Base-by-base conservation (phyloP, 2,888 invertebrate genomes). In the Yponomeuta cagnagella region DNA sequence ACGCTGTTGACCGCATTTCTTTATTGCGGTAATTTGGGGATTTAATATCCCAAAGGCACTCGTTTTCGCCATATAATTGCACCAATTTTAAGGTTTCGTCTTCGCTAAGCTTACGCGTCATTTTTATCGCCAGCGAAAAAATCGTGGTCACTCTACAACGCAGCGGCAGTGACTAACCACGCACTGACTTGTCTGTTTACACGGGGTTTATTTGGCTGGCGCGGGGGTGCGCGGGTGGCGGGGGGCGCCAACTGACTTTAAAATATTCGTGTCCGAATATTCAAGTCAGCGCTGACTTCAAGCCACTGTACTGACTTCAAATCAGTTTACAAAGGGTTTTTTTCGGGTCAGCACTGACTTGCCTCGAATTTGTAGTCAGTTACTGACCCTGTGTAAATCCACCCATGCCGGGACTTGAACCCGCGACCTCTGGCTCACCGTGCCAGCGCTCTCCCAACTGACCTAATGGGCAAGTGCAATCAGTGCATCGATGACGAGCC, bases 211-310 rank as follows among this genome's bases (percentile, higher is more conserved):
- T 30, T 48, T 23, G 69, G 69, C 52, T 48, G 69, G 69, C 69
- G 69, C 69, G 52, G 69, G 69, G 52, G 23, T 69, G 69, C 69
- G 69, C 69, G 69, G 69, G 69, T 69, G 30, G 69, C 48, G 69
- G 48, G 69, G 69, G 69, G 69, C 69, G 69, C 69, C 69, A 48
- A 69, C 69, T 69, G 69, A 48, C 69, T 48, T 69, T 48, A 69
- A 69, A 69, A 69, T 69, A 69, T 69, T 69, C 69, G 66, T 30
- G 31, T 66, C n/a, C 10, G 63, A 10, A 63, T 63, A 12, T 63
- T 6, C 10, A 63, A 63, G 63, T 33, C 33, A 33, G 33, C 33
- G 33, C 33, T 33, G 33, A 33, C 33, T 33, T 33, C 33, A 33
- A 33, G 33, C 33, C 33, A 33, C 33, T 33, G 33, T 33, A 33